phyloP scores from a whole-genome alignment of 2,888 invertebrate genomes.

The Nebria brevicollis region DNA sequence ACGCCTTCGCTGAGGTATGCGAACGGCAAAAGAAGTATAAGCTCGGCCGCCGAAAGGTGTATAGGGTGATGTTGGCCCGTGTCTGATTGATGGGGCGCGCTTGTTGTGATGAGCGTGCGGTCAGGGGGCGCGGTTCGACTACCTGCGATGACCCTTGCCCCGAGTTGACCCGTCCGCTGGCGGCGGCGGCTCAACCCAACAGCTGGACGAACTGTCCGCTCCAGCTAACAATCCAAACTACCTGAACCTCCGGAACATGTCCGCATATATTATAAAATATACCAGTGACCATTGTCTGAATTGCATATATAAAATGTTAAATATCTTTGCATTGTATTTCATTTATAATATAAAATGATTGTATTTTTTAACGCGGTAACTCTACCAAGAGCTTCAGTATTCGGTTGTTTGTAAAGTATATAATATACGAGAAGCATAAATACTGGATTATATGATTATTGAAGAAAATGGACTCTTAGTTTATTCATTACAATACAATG shows the following conservation, averaged over 20 bases:
- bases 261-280: neutral
- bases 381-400: no score
- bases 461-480: no score
- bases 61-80: neutral
- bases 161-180: slow-evolving; percentile 15
- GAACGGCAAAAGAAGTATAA: no score
- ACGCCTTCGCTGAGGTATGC: no score
- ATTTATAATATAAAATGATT: no score
- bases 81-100: slow-evolving; percentile 41
- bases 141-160: slow-evolving; percentile 33
- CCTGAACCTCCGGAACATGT: neutral
- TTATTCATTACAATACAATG: no score
- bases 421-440: no score
- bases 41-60: no score
- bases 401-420: no score
- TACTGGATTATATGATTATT: no score
- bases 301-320: neutral
- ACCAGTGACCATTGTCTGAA: neutral
- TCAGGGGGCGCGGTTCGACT: slow-evolving; percentile 37
- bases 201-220: slow-evolving; percentile 17
- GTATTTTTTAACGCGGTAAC: no score
- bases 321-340: neutral
- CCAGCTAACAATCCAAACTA: slow-evolving; percentile 16
- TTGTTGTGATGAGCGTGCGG: slow-evolving; percentile 42
- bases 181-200: neutral